Conservation (phyloP, 2,888 invertebrate species). For the Halictus ligatus region DNA sequence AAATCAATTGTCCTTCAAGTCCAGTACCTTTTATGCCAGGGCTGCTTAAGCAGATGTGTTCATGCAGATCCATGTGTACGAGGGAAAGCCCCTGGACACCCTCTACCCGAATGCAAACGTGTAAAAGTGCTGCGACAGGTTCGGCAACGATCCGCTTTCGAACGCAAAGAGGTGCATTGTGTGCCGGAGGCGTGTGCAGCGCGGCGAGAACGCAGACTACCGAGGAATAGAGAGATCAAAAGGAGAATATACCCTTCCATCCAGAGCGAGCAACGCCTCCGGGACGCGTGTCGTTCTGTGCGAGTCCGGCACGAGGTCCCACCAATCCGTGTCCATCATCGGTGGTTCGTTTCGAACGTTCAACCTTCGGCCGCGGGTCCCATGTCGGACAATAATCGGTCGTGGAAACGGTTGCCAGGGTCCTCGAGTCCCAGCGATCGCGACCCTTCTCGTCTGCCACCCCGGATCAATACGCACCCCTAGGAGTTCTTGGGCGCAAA, state of each 20-base stretch:
- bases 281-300: slow-evolving; percentile 83
- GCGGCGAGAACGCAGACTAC: not conserved
- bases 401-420: slow-evolving; percentile 80
- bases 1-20: not conserved
- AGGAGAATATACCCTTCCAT: slow-evolving; percentile 86
- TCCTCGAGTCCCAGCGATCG: slow-evolving; percentile 58
- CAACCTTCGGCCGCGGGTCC: slow-evolving; percentile 51
- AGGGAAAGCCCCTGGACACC: not conserved
- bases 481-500: slow-evolving; percentile 55
- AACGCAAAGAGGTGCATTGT: not conserved
- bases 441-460: slow-evolving; percentile 45
- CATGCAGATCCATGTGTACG: too few species aligned
- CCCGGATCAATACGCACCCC: slow-evolving; percentile 66
- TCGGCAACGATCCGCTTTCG: not conserved
- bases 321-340: slow-evolving; percentile 81
- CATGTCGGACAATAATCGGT: slow-evolving; percentile 71
- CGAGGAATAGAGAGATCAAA: slow-evolving; percentile 5
- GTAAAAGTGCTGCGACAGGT: not conserved
- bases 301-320: slow-evolving; percentile 77
- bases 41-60: too few species aligned
- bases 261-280: slow-evolving; percentile 86
- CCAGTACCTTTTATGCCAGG: not conserved
- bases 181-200: not conserved
- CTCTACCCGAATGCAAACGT: not conserved
- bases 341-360: slow-evolving; percentile 7